Evolutionary conservation across 53 echinoderm and acorn worm genomes (phyloP), one percentile per base, ranked within the genome.

Genomic region (Zoroaster sp.): DNA sequence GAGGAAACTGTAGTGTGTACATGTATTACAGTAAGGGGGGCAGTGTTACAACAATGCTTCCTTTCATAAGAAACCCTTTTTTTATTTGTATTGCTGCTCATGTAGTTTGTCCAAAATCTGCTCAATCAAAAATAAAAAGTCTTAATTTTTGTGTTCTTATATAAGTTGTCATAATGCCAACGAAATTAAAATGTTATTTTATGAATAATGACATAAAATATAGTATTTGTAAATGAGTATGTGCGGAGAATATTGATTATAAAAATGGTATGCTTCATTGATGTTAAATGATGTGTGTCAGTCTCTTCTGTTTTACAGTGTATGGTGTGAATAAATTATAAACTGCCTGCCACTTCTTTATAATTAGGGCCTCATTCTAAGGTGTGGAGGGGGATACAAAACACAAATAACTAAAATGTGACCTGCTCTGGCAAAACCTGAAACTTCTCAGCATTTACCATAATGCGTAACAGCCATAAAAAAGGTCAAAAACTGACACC

Each of bases 161-260:
- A 31, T 37, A 32, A 31, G 36, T 21, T 66, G 78, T 78, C 78
- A 53, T 33, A 39, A 80, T 80, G 80, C 15, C 80, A 80, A 65
- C 37, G n/a, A 30, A 20, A 67, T 81, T 67, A 66, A 81, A 81
- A 81, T 67, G 67, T 55, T 67, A 81, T 25, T n/a, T n/a, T n/a
- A n/a, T n/a, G n/a, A 63, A 28, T 81, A 43, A 81, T 63, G 81
- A 43, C 52, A 78, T n/a, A 30, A 78, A 78, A 41, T 33, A 31
- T 81, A 81, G 81, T 81, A 81, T 81, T 81, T 81, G 81, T 81
- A 81, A 81, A 81, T 81, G 81, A 81, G 81, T 66, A 81, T 81
- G 63, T 81, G 66, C 81, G 31, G 81, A 81, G 81, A 81, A 38
- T 66, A 81, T 81, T 66, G 81, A 41, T 66, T 81, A 81, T 81